phyloP scores from a whole-genome alignment of 2,797 vertebrate species.

The Micrastur ruficollis region DNA sequence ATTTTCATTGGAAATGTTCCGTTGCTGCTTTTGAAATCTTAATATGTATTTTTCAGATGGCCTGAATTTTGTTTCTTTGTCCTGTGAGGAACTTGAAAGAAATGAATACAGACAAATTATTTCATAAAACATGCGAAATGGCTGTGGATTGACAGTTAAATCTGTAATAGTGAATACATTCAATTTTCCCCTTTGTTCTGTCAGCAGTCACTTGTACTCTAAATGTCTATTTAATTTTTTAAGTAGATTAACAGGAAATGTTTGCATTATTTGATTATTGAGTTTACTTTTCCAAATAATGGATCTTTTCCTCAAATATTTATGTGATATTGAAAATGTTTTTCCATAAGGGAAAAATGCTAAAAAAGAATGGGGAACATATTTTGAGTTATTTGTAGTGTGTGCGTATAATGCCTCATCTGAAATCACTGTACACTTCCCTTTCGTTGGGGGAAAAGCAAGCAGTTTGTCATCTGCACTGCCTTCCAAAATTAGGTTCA shows the following conservation, averaged over 20 bases:
- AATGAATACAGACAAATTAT: constrained; percentile 41
- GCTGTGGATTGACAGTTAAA: constrained; percentile 58
- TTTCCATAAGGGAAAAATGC: constrained; percentile 12
- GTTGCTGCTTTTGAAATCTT: constrained; percentile 3
- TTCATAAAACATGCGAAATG: constrained; percentile 43
- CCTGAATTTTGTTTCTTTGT: constrained; percentile 55
- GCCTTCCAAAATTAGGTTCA: constrained; percentile 54
- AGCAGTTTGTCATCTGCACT: constrained; percentile 54
- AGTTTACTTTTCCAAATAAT: constrained; percentile 47
- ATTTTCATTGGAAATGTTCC: neutral
- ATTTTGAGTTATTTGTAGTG: constrained; percentile 33
- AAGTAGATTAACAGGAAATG: constrained; percentile 32
- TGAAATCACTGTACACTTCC: constrained; percentile 10
- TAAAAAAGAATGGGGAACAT: neutral
- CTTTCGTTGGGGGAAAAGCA: neutral
- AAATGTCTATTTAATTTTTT: constrained; percentile 56
- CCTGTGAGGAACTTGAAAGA: constrained; percentile 35
- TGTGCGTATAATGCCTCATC: neutral
- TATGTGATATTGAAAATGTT: constrained; percentile 6
- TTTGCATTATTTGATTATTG: constrained; percentile 38
- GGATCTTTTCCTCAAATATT: constrained; percentile 37
- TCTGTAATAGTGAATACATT: constrained; percentile 42
- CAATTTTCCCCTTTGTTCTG: constrained; percentile 61
- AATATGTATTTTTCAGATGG: constrained; percentile 21
- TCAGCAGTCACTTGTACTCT: constrained; percentile 44